Conservation (phyloP, 2,797 vertebrate species). For the Halcyon badia region DNA sequence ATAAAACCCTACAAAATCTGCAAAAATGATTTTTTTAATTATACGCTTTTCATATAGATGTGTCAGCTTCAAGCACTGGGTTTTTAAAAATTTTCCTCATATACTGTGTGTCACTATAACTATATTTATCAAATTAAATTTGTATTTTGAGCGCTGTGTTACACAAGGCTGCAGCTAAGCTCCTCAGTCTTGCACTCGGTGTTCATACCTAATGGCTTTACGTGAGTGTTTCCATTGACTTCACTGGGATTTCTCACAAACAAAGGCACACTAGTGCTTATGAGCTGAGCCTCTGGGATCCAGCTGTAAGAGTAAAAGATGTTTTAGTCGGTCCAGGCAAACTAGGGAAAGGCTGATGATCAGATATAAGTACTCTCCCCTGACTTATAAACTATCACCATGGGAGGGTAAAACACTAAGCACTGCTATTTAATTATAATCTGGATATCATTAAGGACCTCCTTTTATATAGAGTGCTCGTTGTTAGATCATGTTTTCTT, state of each 20-base stretch:
- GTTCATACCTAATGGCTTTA: constrained; percentile 3
- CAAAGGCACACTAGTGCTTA: neutral
- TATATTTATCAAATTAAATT: neutral
- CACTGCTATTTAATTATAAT: neutral
- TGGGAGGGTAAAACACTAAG: neutral
- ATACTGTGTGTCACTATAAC: neutral
- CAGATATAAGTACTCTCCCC: neutral
- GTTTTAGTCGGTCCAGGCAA: neutral
- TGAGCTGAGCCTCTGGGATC: neutral
- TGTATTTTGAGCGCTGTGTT: neutral
- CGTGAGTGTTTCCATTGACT: neutral
- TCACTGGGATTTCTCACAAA: neutral
- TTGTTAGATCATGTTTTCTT: neutral
- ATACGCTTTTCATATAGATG: neutral
- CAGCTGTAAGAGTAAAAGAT: neutral
- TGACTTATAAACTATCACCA: neutral
- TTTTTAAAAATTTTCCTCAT: neutral
- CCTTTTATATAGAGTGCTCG: neutral
- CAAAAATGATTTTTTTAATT: neutral
- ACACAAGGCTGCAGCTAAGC: neutral
- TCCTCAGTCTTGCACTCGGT: neutral
- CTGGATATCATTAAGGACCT: constrained; percentile 3
- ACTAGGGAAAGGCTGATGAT: constrained; percentile 1
- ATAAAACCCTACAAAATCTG: neutral
- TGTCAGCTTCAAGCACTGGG: neutral